phyloP scores from a whole-genome alignment of 2,888 invertebrate genomes.

The Balanococcus diminutus region DNA sequence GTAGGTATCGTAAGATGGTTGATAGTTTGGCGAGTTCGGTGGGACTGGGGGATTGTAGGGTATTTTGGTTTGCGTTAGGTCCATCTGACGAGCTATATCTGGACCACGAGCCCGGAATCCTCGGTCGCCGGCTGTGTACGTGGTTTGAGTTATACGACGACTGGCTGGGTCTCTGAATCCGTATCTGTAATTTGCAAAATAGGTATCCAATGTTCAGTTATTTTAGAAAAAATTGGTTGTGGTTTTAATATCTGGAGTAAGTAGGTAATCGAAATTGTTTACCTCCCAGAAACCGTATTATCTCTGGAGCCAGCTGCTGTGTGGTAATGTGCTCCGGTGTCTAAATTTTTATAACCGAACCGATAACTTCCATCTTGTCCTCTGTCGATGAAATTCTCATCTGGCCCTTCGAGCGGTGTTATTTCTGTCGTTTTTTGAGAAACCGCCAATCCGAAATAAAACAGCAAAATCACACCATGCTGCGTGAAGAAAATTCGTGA shows the following conservation, averaged over 20 bases:
- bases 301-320: constrained; percentile 69
- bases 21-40: constrained; percentile 60
- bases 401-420: constrained; percentile 48
- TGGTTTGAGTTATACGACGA: constrained; percentile 72
- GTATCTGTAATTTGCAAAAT: constrained; percentile 58
- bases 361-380: constrained; percentile 73
- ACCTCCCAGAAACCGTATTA: constrained; percentile 67
- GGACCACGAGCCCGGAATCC: constrained; percentile 82
- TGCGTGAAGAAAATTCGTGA: neutral
- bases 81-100: constrained; percentile 74
- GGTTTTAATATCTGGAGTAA: neutral
- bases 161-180: constrained; percentile 76
- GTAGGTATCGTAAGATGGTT: constrained; percentile 72
- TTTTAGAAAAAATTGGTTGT: neutral
- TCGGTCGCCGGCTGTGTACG: constrained; percentile 77
- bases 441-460: neutral
- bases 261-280: constrained; percentile 48
- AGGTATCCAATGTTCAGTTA: neutral
- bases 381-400: constrained; percentile 58
- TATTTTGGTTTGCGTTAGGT: constrained; percentile 67
- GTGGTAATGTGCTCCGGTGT: constrained; percentile 75
- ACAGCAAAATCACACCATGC: neutral
- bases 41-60: constrained; percentile 60
- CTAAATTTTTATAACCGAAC: constrained; percentile 74
- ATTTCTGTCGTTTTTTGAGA: constrained; percentile 23